phyloP scores from a whole-genome alignment of 37 sponge, comb jelly and placozoan species.

The Spongilla lacustris region DNA sequence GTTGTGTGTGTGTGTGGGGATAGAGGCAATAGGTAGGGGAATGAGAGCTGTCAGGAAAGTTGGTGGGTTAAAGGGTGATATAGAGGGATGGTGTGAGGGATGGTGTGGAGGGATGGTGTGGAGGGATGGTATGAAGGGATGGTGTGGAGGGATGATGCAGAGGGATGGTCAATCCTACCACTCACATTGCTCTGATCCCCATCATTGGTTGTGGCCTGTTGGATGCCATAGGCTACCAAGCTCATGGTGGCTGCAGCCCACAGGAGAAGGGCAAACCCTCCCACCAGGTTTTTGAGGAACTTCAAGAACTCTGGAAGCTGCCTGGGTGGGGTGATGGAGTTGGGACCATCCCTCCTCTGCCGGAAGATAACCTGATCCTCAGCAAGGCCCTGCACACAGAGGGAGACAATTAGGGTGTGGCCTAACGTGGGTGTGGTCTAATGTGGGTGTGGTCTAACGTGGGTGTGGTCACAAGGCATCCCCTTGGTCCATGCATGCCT shows the following conservation, averaged over 20 bases:
- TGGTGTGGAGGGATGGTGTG: too few species aligned
- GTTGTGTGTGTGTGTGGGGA: too few species aligned
- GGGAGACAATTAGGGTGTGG: too few species aligned
- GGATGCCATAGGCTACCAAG: constrained; percentile 80
- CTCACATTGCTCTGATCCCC: constrained; percentile 67
- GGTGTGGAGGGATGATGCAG: too few species aligned
- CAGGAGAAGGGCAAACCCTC: constrained; percentile 92
- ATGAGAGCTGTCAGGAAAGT: too few species aligned
- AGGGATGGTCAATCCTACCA: too few species aligned
- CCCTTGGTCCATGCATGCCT: too few species aligned
- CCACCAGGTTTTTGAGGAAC: constrained; percentile 87
- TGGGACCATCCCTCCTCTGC: constrained; percentile 83
- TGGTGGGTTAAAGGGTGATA: too few species aligned
- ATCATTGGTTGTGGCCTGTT: constrained; percentile 4
- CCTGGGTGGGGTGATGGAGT: constrained; percentile 93
- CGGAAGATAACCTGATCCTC: constrained; percentile 37
- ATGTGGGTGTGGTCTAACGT: not conserved
- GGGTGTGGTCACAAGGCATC: not conserved
- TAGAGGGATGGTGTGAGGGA: too few species aligned
- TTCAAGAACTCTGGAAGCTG: constrained; percentile 91
- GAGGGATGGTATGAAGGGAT: too few species aligned
- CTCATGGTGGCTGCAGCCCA: constrained; percentile 89
- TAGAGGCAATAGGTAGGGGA: too few species aligned
- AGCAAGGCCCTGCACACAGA: constrained; percentile 70
- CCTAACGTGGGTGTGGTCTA: too few species aligned